Evolutionary conservation across 1,140 invertebrate genomes (phyloP).

Genomic region (Eriocheir sinensis): DNA sequence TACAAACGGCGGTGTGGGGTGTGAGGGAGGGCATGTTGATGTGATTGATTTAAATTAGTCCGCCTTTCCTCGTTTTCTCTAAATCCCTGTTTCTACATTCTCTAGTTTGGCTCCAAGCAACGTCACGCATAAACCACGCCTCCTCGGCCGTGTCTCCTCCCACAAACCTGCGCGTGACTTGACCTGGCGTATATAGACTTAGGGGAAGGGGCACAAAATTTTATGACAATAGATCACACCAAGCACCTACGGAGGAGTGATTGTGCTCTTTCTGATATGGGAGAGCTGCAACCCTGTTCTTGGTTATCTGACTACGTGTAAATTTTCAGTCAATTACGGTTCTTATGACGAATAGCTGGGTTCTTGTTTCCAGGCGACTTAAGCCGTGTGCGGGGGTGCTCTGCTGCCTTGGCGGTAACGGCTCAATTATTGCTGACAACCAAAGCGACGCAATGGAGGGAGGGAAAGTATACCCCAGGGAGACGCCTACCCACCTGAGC

Average conservation of each 20-base stretch:
- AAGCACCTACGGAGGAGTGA: slow-evolving; percentile 46
- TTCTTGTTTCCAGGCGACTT: slow-evolving; percentile 42
- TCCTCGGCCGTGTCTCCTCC: no score
- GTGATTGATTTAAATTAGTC: no score
- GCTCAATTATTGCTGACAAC: slow-evolving; percentile 62
- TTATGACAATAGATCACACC: slow-evolving; percentile 17
- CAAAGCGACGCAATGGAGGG: slow-evolving; percentile 55
- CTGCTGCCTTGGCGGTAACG: slow-evolving; percentile 51
- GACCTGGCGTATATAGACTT: no score
- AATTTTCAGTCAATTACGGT: background rate
- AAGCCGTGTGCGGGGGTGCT: slow-evolving; percentile 53
- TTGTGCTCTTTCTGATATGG: slow-evolving; percentile 46
- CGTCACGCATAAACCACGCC: no score
- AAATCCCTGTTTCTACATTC: no score
- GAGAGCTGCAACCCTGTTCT: slow-evolving; percentile 27
- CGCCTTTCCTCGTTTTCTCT: no score
- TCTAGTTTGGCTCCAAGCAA: no score
- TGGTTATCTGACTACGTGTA: slow-evolving; percentile 48
- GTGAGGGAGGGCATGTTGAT: no score
- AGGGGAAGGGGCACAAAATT: background rate
- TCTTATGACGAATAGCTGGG: slow-evolving; percentile 44
- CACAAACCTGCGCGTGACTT: no score
- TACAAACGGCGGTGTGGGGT: no score
- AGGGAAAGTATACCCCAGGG: slow-evolving; percentile 38
- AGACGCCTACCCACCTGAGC: slow-evolving; percentile 45